These are phyloP conservation scores for Argyrosomus japonicus DNA, from an alignment of 2,113 vertebrate genomes.

Conservation along the genomic window DNA sequence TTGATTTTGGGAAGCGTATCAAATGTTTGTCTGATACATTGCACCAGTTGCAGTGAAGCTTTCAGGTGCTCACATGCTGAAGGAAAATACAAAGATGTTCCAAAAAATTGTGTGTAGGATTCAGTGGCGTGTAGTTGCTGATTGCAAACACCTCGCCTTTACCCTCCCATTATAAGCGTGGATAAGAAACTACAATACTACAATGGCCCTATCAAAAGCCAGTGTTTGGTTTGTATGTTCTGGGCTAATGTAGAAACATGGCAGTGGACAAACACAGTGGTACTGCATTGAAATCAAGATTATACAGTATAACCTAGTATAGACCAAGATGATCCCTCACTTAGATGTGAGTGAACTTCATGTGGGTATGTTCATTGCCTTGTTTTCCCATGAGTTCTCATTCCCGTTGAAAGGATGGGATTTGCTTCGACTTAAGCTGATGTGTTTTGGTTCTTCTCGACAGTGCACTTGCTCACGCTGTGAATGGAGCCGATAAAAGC, in stretches of 20 bases:
- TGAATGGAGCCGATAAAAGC: background rate
- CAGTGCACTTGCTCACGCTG: background rate
- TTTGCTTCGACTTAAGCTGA: background rate
- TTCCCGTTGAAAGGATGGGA: background rate
- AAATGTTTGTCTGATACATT: background rate
- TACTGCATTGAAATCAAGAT: background rate
- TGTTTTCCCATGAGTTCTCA: background rate
- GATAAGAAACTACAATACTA: too few relatives aligned
- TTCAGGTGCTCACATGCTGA: background rate
- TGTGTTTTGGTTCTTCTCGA: background rate
- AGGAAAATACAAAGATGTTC: background rate
- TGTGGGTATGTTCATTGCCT: background rate
- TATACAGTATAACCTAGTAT: background rate
- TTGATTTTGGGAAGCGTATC: slow-evolving; percentile 15
- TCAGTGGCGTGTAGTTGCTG: too few relatives aligned
- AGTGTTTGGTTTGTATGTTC: too few relatives aligned
- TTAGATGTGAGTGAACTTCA: background rate
- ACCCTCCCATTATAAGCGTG: too few relatives aligned
- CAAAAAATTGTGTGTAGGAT: background rate
- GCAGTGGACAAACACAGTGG: background rate
- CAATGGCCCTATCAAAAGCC: too few relatives aligned
- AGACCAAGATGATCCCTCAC: background rate
- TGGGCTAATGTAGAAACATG: too few relatives aligned
- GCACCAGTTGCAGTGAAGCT: background rate
- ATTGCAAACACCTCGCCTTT: too few relatives aligned